Evolutionary conservation across 1,140 invertebrate genomes (phyloP).

Genomic region (Yoshiicerus persimilis): DNA sequence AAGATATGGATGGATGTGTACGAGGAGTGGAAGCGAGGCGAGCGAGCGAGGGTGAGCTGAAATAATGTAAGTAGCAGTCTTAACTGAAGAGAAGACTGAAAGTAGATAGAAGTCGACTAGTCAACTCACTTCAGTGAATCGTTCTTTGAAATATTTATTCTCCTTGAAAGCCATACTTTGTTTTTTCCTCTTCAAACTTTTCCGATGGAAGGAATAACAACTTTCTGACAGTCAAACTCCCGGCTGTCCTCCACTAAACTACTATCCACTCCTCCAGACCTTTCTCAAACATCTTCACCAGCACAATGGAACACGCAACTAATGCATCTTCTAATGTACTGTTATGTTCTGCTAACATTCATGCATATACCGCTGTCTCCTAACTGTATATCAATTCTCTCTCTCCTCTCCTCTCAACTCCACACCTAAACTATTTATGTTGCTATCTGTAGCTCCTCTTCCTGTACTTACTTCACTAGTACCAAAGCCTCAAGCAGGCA

Average conservation of each 20-base stretch:
- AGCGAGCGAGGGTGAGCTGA: not conserved
- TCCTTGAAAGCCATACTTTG: slow-evolving; percentile 32
- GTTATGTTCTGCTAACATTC: not conserved
- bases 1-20: too few species aligned
- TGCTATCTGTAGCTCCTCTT: too few species aligned
- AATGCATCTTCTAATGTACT: not conserved
- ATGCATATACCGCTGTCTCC: not conserved
- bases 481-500: too few species aligned
- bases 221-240: slow-evolving; percentile 27
- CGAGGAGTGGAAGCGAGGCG: too few species aligned
- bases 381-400: not conserved
- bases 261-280: not conserved
- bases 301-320: not conserved
- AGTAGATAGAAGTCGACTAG: slow-evolving; percentile 8
- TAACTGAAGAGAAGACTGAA: not conserved
- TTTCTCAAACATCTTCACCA: not conserved
- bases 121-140: slow-evolving; percentile 25
- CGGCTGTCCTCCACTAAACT: not conserved
- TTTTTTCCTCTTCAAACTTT: slow-evolving; percentile 25
- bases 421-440: not conserved
- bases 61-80: not conserved
- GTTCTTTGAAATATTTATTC: slow-evolving; percentile 40
- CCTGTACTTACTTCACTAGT: too few species aligned
- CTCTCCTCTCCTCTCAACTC: not conserved
- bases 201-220: slow-evolving; percentile 28